phyloP scores from a whole-genome alignment of 2,797 vertebrate genomes.

The Epinephelus awoara region DNA sequence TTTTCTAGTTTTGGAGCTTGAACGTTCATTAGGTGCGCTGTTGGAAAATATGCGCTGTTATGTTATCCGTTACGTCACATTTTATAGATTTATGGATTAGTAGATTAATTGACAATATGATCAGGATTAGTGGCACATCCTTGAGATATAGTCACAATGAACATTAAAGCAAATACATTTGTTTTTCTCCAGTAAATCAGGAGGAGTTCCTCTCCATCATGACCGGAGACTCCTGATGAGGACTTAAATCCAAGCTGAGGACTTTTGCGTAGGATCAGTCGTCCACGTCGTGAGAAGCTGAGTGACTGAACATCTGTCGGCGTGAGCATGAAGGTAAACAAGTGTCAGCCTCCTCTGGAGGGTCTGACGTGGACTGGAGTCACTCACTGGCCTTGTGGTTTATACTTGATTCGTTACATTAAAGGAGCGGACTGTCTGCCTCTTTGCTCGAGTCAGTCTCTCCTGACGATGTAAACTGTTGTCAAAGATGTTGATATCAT shows the following conservation, averaged over 20 bases:
- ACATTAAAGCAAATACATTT: not conserved
- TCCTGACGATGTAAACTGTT: not conserved
- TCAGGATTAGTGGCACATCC: not conserved
- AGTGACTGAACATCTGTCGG: not conserved
- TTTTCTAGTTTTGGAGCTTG: too few species aligned
- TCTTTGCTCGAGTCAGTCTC: not conserved
- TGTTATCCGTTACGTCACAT: too few species aligned
- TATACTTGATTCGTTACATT: not conserved
- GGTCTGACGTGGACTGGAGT: not conserved
- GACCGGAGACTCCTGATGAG: constrained; percentile 72
- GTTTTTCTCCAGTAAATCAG: constrained; percentile 74
- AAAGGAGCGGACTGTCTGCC: not conserved
- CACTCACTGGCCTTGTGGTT: constrained; percentile 2
- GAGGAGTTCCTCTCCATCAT: constrained; percentile 85
- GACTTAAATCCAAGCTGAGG: not conserved
- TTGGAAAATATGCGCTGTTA: too few species aligned
- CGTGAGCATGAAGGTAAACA: not conserved
- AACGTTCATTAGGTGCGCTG: too few species aligned
- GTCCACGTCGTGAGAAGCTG: not conserved
- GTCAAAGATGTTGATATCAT: not conserved
- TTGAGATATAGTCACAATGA: not conserved
- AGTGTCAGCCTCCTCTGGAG: not conserved
- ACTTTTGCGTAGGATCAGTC: not conserved
- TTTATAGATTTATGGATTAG: too few species aligned
- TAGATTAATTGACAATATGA: not conserved